Evolutionary conservation across 1,140 invertebrate genomes (phyloP), one percentile per base, ranked within the genome.

Genomic region (Ganaspis sp.): DNA sequence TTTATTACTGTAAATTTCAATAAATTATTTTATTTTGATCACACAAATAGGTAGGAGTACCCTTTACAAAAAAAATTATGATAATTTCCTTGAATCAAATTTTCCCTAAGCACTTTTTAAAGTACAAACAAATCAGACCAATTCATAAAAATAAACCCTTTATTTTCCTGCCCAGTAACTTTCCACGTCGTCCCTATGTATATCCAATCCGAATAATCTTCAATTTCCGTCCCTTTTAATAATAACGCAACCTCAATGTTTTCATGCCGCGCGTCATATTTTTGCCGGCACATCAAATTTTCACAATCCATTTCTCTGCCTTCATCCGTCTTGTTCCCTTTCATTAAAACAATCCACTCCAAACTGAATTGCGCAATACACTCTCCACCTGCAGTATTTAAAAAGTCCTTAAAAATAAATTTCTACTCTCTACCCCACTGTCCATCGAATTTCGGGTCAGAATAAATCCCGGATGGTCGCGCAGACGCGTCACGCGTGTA

Each of bases 401-500:
- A 64, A 64, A 64, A 34, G 58, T 64, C 58, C 23, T 64, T 64
- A 64, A 64, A 64, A 64, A 64, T 64, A 64, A 64, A 64, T 64
- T 64, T 29, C 23, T 26, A 15, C 23, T 9, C 26, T 34, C 58
- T n/a, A 29, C 23, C 23, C 9, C 4, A 64, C 79, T 84, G 85
- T 76, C 85, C 84, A 85, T 87, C 83, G 84, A 81, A 77, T 80
- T 84, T 83, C 81, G 78, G 78, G 80, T 79, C 79, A 84, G 83
- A 85, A 87, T 87, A 86, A 85, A 87, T 86, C 42, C 78, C 81
- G 73, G 53, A 73, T 77, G 78, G 81, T 73, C 81, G 80, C 83
- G 80, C 83, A 83, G 85, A 85, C 83, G 79, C 80, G 82, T 72
- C 75, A 81, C 84, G 79, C 58, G 84, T 87, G 83, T 87, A 86